These are phyloP conservation scores for Andrena bicolor DNA, from an alignment of 2,888 invertebrate species.

Conservation along the genomic window DNA sequence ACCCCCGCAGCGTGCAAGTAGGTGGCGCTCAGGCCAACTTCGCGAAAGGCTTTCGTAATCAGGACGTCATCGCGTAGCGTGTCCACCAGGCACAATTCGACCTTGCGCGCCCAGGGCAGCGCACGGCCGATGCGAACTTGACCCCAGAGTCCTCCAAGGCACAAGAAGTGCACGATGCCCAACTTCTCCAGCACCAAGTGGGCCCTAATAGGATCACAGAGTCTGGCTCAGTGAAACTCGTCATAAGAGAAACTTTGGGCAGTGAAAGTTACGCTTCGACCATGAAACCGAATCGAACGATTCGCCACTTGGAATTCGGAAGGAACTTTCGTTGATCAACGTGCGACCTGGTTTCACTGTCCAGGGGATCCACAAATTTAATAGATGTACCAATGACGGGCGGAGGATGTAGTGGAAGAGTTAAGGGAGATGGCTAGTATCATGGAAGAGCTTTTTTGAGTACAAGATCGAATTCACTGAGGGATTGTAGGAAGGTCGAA, in stretches of 20 bases:
- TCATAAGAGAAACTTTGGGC: slow-evolving; percentile 21
- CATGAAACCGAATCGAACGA: slow-evolving; percentile 1
- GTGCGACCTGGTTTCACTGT: neutral
- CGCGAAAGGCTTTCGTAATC: slow-evolving; percentile 85
- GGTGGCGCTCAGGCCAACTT: slow-evolving; percentile 84
- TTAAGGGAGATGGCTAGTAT: neutral
- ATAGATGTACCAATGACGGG: neutral
- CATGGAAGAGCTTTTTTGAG: neutral
- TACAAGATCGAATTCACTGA: too few species aligned
- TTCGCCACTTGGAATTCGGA: neutral
- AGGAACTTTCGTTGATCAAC: neutral
- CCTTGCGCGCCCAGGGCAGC: slow-evolving; percentile 86
- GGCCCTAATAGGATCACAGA: slow-evolving; percentile 75
- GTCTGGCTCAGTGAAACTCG: slow-evolving; percentile 42
- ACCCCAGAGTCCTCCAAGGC: slow-evolving; percentile 87
- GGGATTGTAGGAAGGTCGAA: too few species aligned
- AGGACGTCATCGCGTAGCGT: slow-evolving; percentile 85
- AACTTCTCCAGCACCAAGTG: slow-evolving; percentile 84
- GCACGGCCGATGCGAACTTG: slow-evolving; percentile 86
- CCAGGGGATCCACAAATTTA: neutral
- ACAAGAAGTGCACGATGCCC: slow-evolving; percentile 86
- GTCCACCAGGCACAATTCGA: slow-evolving; percentile 86
- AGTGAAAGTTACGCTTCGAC: slow-evolving; percentile 34
- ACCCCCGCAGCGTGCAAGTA: slow-evolving; percentile 86
- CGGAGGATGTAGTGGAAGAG: too few species aligned